These are phyloP conservation scores for Bellardia bayeri DNA, from an alignment of 2,888 invertebrate species.

Conservation along the genomic window DNA sequence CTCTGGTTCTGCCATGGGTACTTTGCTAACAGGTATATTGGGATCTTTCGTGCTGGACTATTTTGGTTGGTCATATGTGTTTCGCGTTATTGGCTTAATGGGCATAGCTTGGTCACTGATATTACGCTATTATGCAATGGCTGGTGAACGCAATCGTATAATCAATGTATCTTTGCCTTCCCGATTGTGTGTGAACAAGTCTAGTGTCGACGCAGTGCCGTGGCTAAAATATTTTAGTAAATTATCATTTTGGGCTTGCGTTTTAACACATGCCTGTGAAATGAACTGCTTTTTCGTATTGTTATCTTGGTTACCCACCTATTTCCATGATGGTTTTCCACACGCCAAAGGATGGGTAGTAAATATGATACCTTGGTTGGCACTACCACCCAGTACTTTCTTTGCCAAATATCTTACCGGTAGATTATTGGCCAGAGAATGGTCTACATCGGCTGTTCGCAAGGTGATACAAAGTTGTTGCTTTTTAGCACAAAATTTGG, in stretches of 20 bases:
- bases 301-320: slow-evolving; percentile 90
- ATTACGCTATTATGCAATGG: slow-evolving; percentile 86
- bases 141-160: slow-evolving; percentile 82
- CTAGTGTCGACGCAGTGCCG: slow-evolving; percentile 84
- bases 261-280: slow-evolving; percentile 89
- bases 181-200: slow-evolving; percentile 82
- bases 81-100: slow-evolving; percentile 87
- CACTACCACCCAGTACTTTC: slow-evolving; percentile 87
- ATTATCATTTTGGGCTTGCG: slow-evolving; percentile 89
- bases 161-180: slow-evolving; percentile 83
- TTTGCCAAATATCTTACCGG: slow-evolving; percentile 87
- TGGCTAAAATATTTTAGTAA: slow-evolving; percentile 87
- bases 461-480: slow-evolving; percentile 86
- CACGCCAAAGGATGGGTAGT: slow-evolving; percentile 89
- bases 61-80: slow-evolving; percentile 88
- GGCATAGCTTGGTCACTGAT: slow-evolving; percentile 86
- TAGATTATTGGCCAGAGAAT: slow-evolving; percentile 85
- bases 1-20: slow-evolving; percentile 87
- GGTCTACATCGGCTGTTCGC: slow-evolving; percentile 85
- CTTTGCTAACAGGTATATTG: slow-evolving; percentile 87
- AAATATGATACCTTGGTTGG: slow-evolving; percentile 89
- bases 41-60: slow-evolving; percentile 88
- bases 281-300: slow-evolving; percentile 90
- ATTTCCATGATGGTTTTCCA: slow-evolving; percentile 89
- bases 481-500: slow-evolving; percentile 85